Base-by-base conservation (phyloP, 2,888 invertebrate genomes). In the Mimumesa dahlbomi region DNA sequence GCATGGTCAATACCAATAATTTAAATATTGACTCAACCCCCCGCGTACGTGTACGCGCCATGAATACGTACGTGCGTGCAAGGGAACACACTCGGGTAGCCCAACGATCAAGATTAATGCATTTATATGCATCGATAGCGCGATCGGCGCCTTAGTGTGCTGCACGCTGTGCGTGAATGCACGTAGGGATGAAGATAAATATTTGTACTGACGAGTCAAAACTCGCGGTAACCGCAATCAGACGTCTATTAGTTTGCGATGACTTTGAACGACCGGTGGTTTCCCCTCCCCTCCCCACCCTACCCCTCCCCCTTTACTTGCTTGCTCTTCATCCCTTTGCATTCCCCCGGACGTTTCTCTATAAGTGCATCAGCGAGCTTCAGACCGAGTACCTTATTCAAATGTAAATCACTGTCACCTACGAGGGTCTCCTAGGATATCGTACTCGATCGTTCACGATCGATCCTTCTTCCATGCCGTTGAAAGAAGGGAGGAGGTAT, bases 141-240 rank as follows among this genome's bases (percentile, higher is more conserved):
- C 80, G 83, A 84, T 85, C 83, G 80, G 77, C 77, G 83, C 68
- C 77, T 79, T 73, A 78, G 75, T 70, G 66, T 53, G 71, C 43
- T 56, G 59, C 71, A 73, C 69, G 74, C 72, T 73, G 77, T 72
- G 76, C 68, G 75, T 72, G 75, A 79, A 82, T 80, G 75, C 77
- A 42, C 74, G 58, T 52, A 62, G 82, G 79, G 84, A 85, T 81
- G 83, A 84, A 82, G 84, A 88, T 87, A 85, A 87, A 87, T 88
- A 87, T 88, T 87, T 86, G 82, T 83, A 83, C 81, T 74, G 82
- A 83, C 79, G 81, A 86, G 84, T 84, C 83, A 83, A 84, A 87
- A 85, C 79, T 77, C 66, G 67, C 73, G 76, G 76, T 81, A 81
- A 79, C 79, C 78, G 79, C 82, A 83, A 84, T 85, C 81, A 79